A percentile compares a stretch with the other conserved stretches of the same genome.
These are phyloP conservation scores for Acanthaster planci DNA, from an alignment of 35 echinoderm and acorn worm species.

Conservation along the genomic window DNA sequence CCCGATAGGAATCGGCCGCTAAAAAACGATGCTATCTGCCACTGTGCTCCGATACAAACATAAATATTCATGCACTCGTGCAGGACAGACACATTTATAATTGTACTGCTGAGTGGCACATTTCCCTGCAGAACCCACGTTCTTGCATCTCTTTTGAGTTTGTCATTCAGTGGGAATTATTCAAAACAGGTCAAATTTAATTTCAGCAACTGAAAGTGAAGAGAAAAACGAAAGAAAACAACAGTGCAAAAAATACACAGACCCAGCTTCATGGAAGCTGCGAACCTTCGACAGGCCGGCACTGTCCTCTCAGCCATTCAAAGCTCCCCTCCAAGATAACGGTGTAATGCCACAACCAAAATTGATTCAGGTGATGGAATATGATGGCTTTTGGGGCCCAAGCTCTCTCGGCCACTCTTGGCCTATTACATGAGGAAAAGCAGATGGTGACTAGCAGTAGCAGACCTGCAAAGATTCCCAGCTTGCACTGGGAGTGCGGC, in stretches of 20 bases:
- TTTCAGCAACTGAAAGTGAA: too few relatives aligned
- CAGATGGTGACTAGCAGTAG: not conserved
- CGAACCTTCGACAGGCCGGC: too few relatives aligned
- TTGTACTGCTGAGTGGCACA: too few relatives aligned
- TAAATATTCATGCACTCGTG: constrained; percentile 2
- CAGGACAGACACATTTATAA: not conserved
- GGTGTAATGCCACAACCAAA: constrained; percentile 14
- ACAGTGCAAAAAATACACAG: too few relatives aligned
- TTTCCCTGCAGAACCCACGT: too few relatives aligned
- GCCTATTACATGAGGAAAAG: constrained; percentile 8
- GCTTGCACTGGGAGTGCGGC: too few relatives aligned
- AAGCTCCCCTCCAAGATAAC: not conserved
- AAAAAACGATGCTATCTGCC: not conserved
- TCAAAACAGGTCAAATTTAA: too few relatives aligned
- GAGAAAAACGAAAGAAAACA: too few relatives aligned
- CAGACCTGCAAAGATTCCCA: too few relatives aligned
- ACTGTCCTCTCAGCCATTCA: not conserved
- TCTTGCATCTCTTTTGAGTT: too few relatives aligned
- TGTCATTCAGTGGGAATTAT: too few relatives aligned
- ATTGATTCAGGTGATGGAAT: constrained; percentile 15
- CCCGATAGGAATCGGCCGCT: not conserved
- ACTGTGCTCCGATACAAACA: not conserved
- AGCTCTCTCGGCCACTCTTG: not conserved
- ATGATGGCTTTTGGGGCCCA: not conserved
- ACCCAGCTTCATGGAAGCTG: too few relatives aligned